Evolutionary conservation across 2,888 invertebrate species (phyloP), one percentile per base, ranked within the genome.

Genomic region (Drosophila maculinotata): DNA sequence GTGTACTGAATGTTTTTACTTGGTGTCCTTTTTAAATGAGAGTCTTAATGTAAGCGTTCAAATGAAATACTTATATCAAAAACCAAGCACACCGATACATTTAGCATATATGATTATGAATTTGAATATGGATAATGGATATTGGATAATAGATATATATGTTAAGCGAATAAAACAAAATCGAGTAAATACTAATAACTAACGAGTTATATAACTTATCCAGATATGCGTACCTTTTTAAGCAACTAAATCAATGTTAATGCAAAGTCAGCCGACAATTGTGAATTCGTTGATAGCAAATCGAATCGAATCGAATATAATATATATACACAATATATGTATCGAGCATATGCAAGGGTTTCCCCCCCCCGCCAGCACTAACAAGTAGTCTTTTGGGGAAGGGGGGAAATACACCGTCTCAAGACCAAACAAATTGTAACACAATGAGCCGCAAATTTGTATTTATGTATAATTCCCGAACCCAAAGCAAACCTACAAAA

Each of bases 31-130:
- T 73, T 67, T 51, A 39, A 45, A 26, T 36, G 59, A 69, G 59
- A 67, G 47, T 72, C 72, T 72, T 63, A 53, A 45, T 17, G 33
- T 51, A 56, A 70, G 41, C 49, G 60, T 68, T 74, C 48, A 76
- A 62, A 52, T 49, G 36, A 64, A 75, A 62, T 68, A 77, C 66
- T 79, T 71, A 83, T 79, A 80, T 79, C 75, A 79, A 81, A 80
- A 86, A 77, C 81, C 71, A 83, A 86, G 83, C 84, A 86, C 86
- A 84, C 83, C 83, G 83, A 83, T 83, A 83, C 66, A 83, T 75
- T 80, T 81, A 82, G 82, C 85, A 79, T 79, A 38, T 49, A 49
- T 36, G 17, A 26, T 7, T 12, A 49, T 78, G 65, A 4, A 20
- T 20, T n/a, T 57, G 36, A 45, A 57, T 42, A 57, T 64, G 57